These are phyloP conservation scores for Rhabditoides inermis DNA, from an alignment of 2,888 invertebrate genomes.

Conservation along the genomic window DNA sequence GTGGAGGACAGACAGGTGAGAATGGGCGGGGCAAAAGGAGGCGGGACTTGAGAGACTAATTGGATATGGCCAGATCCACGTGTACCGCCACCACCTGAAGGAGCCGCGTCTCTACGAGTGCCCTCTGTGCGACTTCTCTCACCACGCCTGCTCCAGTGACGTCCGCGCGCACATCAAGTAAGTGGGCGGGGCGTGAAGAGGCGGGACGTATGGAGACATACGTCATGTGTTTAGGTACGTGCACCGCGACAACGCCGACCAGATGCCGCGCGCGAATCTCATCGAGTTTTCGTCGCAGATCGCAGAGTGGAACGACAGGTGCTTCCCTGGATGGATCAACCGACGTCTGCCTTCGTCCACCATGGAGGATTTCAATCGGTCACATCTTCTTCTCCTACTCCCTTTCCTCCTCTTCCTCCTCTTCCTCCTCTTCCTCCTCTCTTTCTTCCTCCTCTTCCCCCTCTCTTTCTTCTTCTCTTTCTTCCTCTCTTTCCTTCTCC, in stretches of 20 bases:
- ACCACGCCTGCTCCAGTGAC: slow-evolving; percentile 36
- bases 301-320: slow-evolving; percentile 34
- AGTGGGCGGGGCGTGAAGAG: too few species aligned
- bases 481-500: too few species aligned
- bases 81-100: slow-evolving; percentile 35
- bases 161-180: slow-evolving; percentile 32
- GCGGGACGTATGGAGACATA: too few species aligned
- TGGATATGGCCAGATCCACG: slow-evolving; percentile 38
- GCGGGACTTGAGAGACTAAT: neutral
- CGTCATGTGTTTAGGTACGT: slow-evolving; percentile 6
- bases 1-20: slow-evolving; percentile 33
- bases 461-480: too few species aligned
- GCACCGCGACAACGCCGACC: slow-evolving; percentile 26
- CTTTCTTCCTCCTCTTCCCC: too few species aligned
- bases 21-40: neutral
- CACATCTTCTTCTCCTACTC: neutral
- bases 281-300: slow-evolving; percentile 23
- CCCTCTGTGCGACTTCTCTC: slow-evolving; percentile 34
- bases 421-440: neutral
- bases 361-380: slow-evolving; percentile 30
- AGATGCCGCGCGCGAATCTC: slow-evolving; percentile 27
- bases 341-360: slow-evolving; percentile 27
- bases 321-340: slow-evolving; percentile 42
- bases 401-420: neutral
- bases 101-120: slow-evolving; percentile 35